Conservation (phyloP, 2,888 invertebrate species). For the Hemistola chrysoprasaria region DNA sequence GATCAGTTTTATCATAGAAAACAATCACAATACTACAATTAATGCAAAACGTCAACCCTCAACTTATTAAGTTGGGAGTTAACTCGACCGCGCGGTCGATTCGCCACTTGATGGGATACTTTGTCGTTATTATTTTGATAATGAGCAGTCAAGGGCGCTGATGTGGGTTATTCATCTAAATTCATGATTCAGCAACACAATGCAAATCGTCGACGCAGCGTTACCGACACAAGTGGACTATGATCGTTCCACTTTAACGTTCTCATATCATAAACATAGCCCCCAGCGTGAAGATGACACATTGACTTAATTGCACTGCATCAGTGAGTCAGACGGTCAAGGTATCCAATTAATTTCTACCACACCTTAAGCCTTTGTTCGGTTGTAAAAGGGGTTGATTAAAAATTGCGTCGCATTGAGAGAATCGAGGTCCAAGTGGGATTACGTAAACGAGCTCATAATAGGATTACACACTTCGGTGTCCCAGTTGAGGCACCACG, state of each 20-base stretch:
- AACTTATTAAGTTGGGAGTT: too few relatives aligned
- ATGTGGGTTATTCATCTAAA: slow-evolving; percentile 48
- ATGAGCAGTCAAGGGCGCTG: slow-evolving; percentile 23
- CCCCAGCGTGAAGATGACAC: slow-evolving; percentile 42
- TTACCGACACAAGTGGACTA: slow-evolving; percentile 29
- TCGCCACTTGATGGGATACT: slow-evolving; percentile 56
- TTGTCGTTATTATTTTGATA: slow-evolving; percentile 54
- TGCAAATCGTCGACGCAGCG: slow-evolving; percentile 34
- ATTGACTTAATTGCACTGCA: slow-evolving; percentile 39
- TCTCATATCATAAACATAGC: slow-evolving; percentile 41
- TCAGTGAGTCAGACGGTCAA: slow-evolving; percentile 36
- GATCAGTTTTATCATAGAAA: slow-evolving; percentile 31
- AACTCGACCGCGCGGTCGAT: too few relatives aligned
- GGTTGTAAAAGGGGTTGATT: slow-evolving; percentile 30
- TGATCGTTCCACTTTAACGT: slow-evolving; percentile 32
- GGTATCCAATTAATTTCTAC: background rate
- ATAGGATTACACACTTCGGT: slow-evolving; percentile 72
- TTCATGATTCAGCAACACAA: slow-evolving; percentile 55
- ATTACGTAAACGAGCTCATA: slow-evolving; percentile 77
- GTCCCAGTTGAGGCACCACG: slow-evolving; percentile 66
- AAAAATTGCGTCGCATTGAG: slow-evolving; percentile 36
- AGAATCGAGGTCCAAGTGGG: slow-evolving; percentile 57
- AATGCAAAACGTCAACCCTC: slow-evolving; percentile 37
- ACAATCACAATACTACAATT: slow-evolving; percentile 32
- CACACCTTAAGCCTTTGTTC: slow-evolving; percentile 14